Base-by-base conservation (phyloP, 1,140 invertebrate genomes). In the Zaprionus taronus region DNA sequence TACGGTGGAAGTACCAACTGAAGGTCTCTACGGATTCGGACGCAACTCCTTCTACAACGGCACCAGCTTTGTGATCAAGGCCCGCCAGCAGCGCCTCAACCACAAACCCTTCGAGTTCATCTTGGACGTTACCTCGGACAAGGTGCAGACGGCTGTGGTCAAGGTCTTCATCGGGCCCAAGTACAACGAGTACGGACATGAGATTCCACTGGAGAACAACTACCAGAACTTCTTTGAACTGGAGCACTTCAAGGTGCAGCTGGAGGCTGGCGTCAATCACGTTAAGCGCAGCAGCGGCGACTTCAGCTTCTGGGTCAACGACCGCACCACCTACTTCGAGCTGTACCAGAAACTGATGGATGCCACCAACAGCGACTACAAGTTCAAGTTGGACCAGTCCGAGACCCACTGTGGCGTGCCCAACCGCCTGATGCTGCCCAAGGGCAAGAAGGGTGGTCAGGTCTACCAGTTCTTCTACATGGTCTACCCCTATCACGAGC, bases 341-440 rank as follows among this genome's bases (percentile, higher is more conserved):
- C 80, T 92, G 14, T 92, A 92, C 64, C 77, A 87, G 64, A 92
- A 92, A 34, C 76, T 92, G 55, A 87, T 92, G 91, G 89, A 87
- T 57, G 91, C 91, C 74, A 80, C 83, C 71, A 89, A 83, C 65
- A 93, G 93, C 5, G 95, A 92, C 56, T 92, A 92, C 65, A 93
- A 94, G 79, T 93, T 94, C 66, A 93, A 93, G 55, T 60, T 93
- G 26, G 93, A 94, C 71, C 93, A 93, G 90, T 93, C 93, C 11
- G 93, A 94, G 73, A 92, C 93, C 24, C 93, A 93, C 63, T 94
- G 93, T 72, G 94, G 94, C 12, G 94, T 95, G 80, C 96, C 95
- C n/a, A 93, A 94, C 28, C 94, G 95, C 61, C 91, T 96, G 28
- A 93, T 96, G 71, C 83, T 97, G 72, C 96, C 96, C 24, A 95